phyloP scores from a whole-genome alignment of 1,140 invertebrate species.

The Zaprionus taronus region DNA sequence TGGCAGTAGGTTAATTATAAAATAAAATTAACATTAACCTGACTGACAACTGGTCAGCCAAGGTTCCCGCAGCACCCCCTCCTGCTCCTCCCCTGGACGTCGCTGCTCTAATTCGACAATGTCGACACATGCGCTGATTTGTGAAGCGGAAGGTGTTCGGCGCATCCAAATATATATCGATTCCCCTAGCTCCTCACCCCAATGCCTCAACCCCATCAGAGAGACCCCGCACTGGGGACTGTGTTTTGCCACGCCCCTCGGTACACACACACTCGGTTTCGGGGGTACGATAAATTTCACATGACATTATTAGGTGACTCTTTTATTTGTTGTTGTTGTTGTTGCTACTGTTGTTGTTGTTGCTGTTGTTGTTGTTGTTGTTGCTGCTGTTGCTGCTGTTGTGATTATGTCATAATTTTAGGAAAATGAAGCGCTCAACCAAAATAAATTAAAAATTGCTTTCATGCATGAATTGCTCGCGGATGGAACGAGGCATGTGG shows the following conservation, averaged over 20 bases:
- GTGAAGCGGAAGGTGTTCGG: slow-evolving; percentile 80
- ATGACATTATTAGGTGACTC: slow-evolving; percentile 81
- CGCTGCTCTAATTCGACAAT: slow-evolving; percentile 37
- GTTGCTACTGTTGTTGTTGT: slow-evolving; percentile 29
- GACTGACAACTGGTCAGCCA: slow-evolving; percentile 72
- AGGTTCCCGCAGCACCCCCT: slow-evolving; percentile 9
- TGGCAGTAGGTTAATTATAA: slow-evolving; percentile 75
- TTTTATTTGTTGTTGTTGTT: slow-evolving; percentile 43
- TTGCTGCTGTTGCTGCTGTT: slow-evolving; percentile 45
- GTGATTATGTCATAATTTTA: slow-evolving; percentile 83
- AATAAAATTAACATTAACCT: slow-evolving; percentile 79
- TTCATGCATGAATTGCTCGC: slow-evolving; percentile 77
- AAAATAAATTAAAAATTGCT: slow-evolving; percentile 83
- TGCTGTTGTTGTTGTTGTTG: slow-evolving; percentile 42
- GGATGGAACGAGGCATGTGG: not conserved
- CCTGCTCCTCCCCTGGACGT: not conserved
- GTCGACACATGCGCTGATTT: slow-evolving; percentile 66
- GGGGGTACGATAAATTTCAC: slow-evolving; percentile 69
- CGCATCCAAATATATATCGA: slow-evolving; percentile 74
- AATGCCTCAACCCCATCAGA: not conserved
- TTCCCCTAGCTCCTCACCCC: not conserved
- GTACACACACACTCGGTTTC: slow-evolving; percentile 43
- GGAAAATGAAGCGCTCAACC: slow-evolving; percentile 80
- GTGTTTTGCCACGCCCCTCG: slow-evolving; percentile 35
- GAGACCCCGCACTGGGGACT: not conserved